These are phyloP conservation scores for Nasonovia ribisnigri DNA, from an alignment of 2,888 invertebrate genomes.

Conservation along the genomic window DNA sequence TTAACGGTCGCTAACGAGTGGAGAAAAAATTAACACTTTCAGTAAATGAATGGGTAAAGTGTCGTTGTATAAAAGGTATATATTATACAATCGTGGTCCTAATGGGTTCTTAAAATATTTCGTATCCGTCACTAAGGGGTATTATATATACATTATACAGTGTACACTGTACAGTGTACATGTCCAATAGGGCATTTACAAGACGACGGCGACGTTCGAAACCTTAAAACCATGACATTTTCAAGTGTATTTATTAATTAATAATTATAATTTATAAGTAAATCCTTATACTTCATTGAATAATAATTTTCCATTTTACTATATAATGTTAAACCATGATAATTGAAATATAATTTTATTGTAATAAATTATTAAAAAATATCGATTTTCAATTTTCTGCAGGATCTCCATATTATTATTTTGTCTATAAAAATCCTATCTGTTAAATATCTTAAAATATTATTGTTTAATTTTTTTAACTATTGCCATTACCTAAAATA, in stretches of 20 bases:
- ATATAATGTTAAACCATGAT: neutral
- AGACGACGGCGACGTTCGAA: neutral
- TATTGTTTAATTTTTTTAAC: neutral
- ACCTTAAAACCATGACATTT: neutral
- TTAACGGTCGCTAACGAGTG: slow-evolving; percentile 10
- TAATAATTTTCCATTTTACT: neutral
- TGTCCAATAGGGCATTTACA: neutral
- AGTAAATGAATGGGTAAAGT: neutral
- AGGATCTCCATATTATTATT: neutral
- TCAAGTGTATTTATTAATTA: neutral
- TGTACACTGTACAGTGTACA: neutral
- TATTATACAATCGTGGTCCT: neutral
- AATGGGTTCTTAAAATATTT: slow-evolving; percentile 21
- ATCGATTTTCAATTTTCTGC: neutral
- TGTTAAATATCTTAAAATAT: neutral
- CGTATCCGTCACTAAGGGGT: neutral
- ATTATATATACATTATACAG: neutral
- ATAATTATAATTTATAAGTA: neutral
- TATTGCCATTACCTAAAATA: neutral
- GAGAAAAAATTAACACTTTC: neutral
- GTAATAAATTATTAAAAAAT: neutral
- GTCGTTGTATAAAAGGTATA: neutral
- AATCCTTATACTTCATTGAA: neutral
- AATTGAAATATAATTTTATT: neutral
- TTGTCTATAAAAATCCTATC: neutral